Base-by-base conservation (phyloP, 2,797 vertebrate species). In the Xenentodon cancila region DNA sequence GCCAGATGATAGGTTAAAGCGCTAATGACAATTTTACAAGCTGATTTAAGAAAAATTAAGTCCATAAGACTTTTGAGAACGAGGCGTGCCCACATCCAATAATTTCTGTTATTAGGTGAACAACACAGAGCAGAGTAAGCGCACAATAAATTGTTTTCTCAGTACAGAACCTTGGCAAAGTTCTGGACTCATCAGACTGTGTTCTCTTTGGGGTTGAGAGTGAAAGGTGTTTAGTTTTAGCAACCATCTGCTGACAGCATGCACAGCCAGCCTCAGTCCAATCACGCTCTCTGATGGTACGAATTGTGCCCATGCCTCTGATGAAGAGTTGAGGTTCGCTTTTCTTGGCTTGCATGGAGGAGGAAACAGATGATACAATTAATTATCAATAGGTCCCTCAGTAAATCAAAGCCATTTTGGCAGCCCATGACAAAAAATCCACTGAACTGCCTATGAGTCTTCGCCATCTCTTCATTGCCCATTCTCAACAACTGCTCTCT, bases 401-500 rank as follows among this genome's bases (percentile, higher is more conserved):
- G 89, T 91, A 92, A 92, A 94, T 94, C 93, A 94, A 93, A 94
- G 94, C 90, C 89, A 89, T 87, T 89, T 93, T 94, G 93, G 92
- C 93, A 92, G 85, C 69, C 21, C 71, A 82, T 89, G 78, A 90
- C 88, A 92, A 92, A 88, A 82, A 77, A 21, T 48, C 74, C 69
- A 82, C 63, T 77, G 80, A 85, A 86, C 74, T 72, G 85, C 85
- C 88, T 86, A 66, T 64, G 32, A 84, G 78, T 88, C 89, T 74
- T 73, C 67, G 82, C 79, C 87, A 88, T 91, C 60, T 85, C 89
- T 90, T 94, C 92, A 93, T 93, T 91, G 91, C 89, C 89, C 91
- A 94, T 94, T 94, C 94, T 94, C 88, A 92, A 90, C 93, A 94
- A 93, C 92, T 93, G 94, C 90, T 94, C 92, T 90, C 88, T 93